A percentile compares a stretch with the other conserved stretches of the same genome.
These are phyloP conservation scores for Ploceus nigricollis DNA, from an alignment of 2,113 vertebrate species.

Conservation along the genomic window DNA sequence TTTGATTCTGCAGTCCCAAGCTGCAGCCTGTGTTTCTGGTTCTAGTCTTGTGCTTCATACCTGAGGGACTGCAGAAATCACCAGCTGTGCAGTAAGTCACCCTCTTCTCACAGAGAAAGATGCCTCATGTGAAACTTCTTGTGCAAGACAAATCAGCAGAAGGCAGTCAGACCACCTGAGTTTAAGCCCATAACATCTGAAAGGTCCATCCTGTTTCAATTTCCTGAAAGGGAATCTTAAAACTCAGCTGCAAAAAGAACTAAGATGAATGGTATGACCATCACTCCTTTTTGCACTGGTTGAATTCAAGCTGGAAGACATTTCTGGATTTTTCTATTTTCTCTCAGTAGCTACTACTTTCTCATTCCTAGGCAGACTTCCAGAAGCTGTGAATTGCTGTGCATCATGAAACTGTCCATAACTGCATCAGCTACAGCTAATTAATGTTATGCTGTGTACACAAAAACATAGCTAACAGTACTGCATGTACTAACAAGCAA, in stretches of 20 bases:
- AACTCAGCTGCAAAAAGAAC: not conserved
- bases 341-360: not conserved
- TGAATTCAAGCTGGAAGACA: not conserved
- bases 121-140: not conserved
- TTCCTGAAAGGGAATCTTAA: not conserved
- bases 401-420: not conserved
- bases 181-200: not conserved
- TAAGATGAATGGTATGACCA: not conserved
- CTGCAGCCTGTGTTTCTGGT: not conserved
- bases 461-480: not conserved
- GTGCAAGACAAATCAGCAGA: not conserved
- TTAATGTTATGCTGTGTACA: not conserved
- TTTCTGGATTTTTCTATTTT: not conserved
- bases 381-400: not conserved
- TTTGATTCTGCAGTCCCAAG: not conserved
- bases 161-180: not conserved
- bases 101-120: not conserved
- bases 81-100: not conserved
- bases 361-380: not conserved
- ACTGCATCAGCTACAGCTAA: constrained; percentile 14
- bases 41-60: not conserved
- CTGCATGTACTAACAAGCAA: not conserved
- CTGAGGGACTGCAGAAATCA: not conserved
- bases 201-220: not conserved
- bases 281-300: not conserved